Evolutionary conservation across 2,113 vertebrate genomes (phyloP), one percentile per base, ranked within the genome.

Genomic region (Oncorhynchus mykiss): DNA sequence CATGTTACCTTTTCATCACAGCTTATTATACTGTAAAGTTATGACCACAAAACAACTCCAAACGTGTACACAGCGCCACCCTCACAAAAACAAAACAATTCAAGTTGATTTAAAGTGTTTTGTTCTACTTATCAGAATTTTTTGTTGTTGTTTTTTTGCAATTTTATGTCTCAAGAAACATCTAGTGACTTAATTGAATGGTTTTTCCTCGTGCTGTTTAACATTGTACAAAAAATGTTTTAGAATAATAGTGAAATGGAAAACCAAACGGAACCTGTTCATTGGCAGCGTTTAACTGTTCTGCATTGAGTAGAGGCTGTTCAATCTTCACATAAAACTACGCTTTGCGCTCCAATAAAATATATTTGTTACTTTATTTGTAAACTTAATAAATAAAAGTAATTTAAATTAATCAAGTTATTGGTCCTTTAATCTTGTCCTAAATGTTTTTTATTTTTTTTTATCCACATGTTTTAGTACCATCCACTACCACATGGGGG

Each of bases 321-420:
- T 88, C 91, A 85, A 93, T 92, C 94, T 95, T 88, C 94, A 86
- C 88, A 79, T 91, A 84, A 49, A 87, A 85, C 78, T 89, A 94
- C 80, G 85, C 93, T 92, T 92, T 85, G 90, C 92, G 95, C 95
- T 94, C 92, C 93, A 76, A 83, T 88, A 90, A 88, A 86, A 78
- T 70, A 88, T 78, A 91, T 96, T 95, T 95, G 94, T 94, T 95
- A 94, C 93, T 91, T 92, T 92, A 91, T 96, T 93, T 96, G 94
- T 93, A 93, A 95, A 93, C 77, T 90, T 92, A 92, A 93, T 95
- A 93, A 95, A 93, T 84, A 88, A 93, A 95, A 90, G 89, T 92
- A 94, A 85, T 94, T 94, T 95, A 88, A 95, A 95, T 93, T 92
- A 95, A 92, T 77, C 84, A 79, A 20, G 71, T 60, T 54, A 11